Evolutionary conservation across 2,888 invertebrate genomes (phyloP).

Genomic region (Rapana venosa): DNA sequence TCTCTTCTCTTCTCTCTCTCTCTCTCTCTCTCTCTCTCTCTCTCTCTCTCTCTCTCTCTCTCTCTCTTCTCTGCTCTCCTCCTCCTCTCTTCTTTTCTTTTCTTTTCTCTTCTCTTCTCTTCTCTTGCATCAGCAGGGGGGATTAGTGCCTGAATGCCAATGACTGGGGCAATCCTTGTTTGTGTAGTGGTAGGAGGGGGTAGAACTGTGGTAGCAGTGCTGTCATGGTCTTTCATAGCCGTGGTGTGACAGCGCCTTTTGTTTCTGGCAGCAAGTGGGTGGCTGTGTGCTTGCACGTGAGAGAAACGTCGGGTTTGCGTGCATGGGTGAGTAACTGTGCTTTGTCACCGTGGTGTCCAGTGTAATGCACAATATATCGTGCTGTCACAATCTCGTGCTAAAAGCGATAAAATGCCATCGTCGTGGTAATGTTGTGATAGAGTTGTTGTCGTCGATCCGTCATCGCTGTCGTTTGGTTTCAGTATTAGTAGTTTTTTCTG

Average conservation of each 20-base stretch:
- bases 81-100: background rate
- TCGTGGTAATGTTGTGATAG: too few species aligned
- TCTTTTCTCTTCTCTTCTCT: background rate
- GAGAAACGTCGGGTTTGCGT: background rate
- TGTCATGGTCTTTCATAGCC: background rate
- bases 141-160: background rate
- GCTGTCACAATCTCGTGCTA: too few species aligned
- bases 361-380: too few species aligned
- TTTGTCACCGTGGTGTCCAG: too few species aligned
- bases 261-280: background rate
- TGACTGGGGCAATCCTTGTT: background rate
- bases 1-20: background rate
- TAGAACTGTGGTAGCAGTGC: background rate
- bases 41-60: conserved; percentile 1
- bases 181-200: background rate
- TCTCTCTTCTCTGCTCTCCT: background rate
- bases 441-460: too few species aligned
- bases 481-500: too few species aligned
- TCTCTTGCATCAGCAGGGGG: background rate
- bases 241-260: background rate
- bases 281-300: background rate
- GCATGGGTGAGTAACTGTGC: too few species aligned
- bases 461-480: too few species aligned
- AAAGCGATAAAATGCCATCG: too few species aligned
- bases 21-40: background rate